Evolutionary conservation across 2,888 invertebrate genomes (phyloP).

Genomic region (Macrosoma leucophasiata): DNA sequence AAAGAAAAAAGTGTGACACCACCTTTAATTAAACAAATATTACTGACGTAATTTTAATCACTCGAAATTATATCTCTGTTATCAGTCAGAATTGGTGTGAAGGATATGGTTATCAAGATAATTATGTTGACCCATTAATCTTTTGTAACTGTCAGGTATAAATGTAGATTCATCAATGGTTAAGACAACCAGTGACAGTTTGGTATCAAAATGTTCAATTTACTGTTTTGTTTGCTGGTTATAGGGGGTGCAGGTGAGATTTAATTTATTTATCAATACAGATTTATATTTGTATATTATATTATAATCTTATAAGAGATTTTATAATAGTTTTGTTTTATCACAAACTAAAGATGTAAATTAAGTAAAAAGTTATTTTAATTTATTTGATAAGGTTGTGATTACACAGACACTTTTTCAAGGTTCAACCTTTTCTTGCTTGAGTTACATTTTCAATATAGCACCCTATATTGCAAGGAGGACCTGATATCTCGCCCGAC

Average conservation of each 20-base stretch:
- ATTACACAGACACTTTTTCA: slow-evolving; percentile 5
- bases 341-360: background rate
- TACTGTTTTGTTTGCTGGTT: slow-evolving; percentile 30
- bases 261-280: background rate
- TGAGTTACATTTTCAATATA: slow-evolving; percentile 3
- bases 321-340: background rate
- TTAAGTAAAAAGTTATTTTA: background rate
- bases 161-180: slow-evolving; percentile 31
- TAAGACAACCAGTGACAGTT: slow-evolving; percentile 24
- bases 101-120: slow-evolving; percentile 55
- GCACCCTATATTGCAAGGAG: too few species aligned
- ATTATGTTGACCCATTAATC: slow-evolving; percentile 54
- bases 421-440: slow-evolving; percentile 5
- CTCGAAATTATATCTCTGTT: too few species aligned
- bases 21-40: too few species aligned
- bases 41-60: too few species aligned
- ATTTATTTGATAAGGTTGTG: slow-evolving; percentile 4
- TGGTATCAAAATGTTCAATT: slow-evolving; percentile 36
- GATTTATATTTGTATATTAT: slow-evolving; percentile 2
- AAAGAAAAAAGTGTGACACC: too few species aligned
- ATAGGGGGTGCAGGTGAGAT: slow-evolving; percentile 36
- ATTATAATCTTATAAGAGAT: too few species aligned
- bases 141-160: slow-evolving; percentile 54
- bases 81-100: slow-evolving; percentile 57
- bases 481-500: too few species aligned